Evolutionary conservation across 1,140 invertebrate species (phyloP), one percentile per base, ranked within the genome.

Genomic region (Matsumurasca onukii): DNA sequence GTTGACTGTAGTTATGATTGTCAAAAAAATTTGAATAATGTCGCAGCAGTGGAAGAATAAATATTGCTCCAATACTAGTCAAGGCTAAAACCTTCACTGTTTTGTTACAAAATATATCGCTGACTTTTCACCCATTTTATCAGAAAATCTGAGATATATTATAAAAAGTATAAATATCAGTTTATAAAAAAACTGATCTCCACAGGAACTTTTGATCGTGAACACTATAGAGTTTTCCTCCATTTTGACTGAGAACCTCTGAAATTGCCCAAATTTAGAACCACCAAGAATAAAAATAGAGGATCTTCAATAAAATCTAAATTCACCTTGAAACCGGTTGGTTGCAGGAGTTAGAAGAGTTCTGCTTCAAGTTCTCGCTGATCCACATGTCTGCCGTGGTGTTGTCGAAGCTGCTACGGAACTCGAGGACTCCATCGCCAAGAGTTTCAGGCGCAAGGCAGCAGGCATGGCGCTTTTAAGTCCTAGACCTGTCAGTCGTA

Each of bases 341-440:
- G 68, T 71, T 73, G 3, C 70, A 86, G 84, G 84, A 86, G 67
- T 76, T 87, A 68, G 84, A 88, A 74, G 84, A 87, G 27, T 86
- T 84, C 73, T 86, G 85, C 66, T 86, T 87, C 70, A 83, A 83
- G 64, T 87, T 85, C 75, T 80, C 81, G 31, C 76, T 89, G 52
- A 88, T 88, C 76, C 87, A 89, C 75, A 85, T 89, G 83, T 89
- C 88, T 31, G 85, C 82, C 12, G 85, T 89, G n/a, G 83, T 86
- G 5, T 84, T 88, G 72, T 85, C 86, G 1, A 80, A 85, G 59
- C 82, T 83, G 55, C 89, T 90, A 72, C 76, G 62, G 82, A 86
- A 67, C 74, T 90, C 29, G 86, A 89, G 67, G 87, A 87, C 73
- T 72, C 76, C 1, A 83, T 83, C 1, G 69, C 88, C 9, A 89